Evolutionary conservation across 2,888 invertebrate species (phyloP).

Genomic region (Nysson spinosus): DNA sequence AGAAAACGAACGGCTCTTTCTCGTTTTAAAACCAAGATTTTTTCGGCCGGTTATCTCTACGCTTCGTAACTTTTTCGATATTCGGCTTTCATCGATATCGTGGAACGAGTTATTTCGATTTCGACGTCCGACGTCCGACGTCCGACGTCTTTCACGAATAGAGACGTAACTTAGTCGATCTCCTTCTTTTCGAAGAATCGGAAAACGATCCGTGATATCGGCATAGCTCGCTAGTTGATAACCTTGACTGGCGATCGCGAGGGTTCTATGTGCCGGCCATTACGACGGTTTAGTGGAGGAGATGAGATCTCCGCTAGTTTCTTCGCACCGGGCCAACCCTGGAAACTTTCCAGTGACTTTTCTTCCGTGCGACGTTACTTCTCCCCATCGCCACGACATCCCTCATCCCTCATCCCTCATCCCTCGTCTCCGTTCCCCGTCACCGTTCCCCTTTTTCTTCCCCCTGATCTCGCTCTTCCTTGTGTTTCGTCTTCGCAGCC

Average conservation of each 20-base stretch:
- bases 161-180: no score
- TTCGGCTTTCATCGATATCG: background rate
- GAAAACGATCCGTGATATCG: no score
- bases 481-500: slow-evolving; percentile 20
- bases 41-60: no score
- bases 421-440: background rate
- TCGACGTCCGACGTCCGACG: no score
- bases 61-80: background rate
- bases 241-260: slow-evolving; percentile 58
- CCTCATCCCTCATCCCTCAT: slow-evolving; percentile 11
- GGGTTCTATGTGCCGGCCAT: no score
- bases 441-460: slow-evolving; percentile 19
- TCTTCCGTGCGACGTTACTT: slow-evolving; percentile 18
- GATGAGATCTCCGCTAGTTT: no score
- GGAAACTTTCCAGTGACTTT: slow-evolving; percentile 48
- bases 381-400: background rate
- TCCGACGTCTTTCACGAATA: no score
- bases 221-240: no score
- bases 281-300: no score
- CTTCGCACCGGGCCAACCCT: no score
- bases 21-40: background rate
- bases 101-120: slow-evolving; percentile 13
- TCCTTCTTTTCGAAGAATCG: no score
- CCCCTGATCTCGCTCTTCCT: no score
- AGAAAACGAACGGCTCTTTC: slow-evolving; percentile 5